Conservation (phyloP, 2,888 invertebrate genomes). For the Itoplectis maculator region DNA sequence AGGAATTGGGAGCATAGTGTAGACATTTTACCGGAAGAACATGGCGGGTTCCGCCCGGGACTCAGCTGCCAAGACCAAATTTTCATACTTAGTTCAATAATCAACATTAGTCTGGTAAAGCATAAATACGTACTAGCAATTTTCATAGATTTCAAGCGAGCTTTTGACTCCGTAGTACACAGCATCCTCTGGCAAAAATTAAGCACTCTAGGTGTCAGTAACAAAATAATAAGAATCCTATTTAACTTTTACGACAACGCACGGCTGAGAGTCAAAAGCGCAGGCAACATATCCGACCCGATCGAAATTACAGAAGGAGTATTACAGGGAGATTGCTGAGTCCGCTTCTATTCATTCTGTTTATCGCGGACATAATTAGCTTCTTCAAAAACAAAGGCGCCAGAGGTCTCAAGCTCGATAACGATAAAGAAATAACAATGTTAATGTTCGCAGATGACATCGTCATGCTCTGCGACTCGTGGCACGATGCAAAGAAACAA, state of each 20-base stretch:
- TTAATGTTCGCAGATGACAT: conserved; percentile 40
- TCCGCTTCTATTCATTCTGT: conserved; percentile 9
- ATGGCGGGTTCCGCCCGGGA: conserved; percentile 59
- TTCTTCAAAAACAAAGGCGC: background rate
- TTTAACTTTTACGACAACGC: conserved; percentile 7
- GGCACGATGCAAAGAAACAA: conserved; percentile 23
- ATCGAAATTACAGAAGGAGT: conserved; percentile 14
- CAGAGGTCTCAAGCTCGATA: background rate
- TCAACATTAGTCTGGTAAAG: conserved; percentile 41
- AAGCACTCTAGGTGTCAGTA: conserved; percentile 1
- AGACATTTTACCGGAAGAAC: conserved; percentile 51
- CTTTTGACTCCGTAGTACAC: conserved; percentile 52
- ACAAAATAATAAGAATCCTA: conserved; percentile 2
- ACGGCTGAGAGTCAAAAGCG: background rate
- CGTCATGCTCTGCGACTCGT: conserved; percentile 5
- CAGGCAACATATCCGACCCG: background rate
- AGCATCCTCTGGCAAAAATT: conserved; percentile 55
- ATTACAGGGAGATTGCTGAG: background rate
- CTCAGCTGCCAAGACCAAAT: conserved; percentile 57
- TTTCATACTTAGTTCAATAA: conserved; percentile 34
- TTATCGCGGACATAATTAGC: conserved; percentile 7
- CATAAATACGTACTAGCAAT: conserved; percentile 37
- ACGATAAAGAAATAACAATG: conserved; percentile 7
- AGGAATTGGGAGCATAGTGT: conserved; percentile 33
- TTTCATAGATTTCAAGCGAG: conserved; percentile 59